Percentiles rank a stretch among this genome's conserved stretches.
Evolutionary conservation across 2,113 vertebrate species (phyloP).

Genomic region (Anthoscopus minutus): DNA sequence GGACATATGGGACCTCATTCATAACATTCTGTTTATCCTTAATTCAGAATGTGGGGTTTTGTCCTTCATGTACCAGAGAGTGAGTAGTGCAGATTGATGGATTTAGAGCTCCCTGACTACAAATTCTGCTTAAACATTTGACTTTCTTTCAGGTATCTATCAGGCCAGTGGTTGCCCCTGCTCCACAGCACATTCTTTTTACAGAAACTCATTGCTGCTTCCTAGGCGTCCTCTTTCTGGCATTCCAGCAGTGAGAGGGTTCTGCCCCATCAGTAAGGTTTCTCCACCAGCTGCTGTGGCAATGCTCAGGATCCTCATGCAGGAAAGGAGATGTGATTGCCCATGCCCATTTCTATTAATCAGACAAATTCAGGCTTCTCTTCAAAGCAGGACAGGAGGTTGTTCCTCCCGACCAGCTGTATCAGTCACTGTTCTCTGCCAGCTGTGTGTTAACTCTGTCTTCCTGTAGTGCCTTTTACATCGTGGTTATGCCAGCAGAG

Average conservation of each 20-base stretch:
- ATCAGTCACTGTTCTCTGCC: background rate
- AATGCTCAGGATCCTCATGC: background rate
- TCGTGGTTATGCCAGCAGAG: background rate
- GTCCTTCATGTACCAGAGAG: background rate
- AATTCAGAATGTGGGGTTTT: background rate
- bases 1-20: no score
- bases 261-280: background rate
- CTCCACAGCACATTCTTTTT: background rate
- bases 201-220: background rate
- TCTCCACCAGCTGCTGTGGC: background rate
- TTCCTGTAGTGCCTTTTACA: background rate
- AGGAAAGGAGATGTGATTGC: background rate
- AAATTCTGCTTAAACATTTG: background rate
- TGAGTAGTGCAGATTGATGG: background rate
- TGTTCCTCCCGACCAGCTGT: accelerated
- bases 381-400: background rate
- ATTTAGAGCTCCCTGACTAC: background rate
- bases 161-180: background rate
- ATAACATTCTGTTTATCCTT: background rate
- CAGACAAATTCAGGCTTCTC: background rate
- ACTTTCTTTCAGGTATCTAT: background rate
- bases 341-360: background rate
- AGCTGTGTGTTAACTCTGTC: background rate
- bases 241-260: accelerated
- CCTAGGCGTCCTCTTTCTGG: background rate